Conservation (phyloP, 2,113 vertebrate species). For the Larimichthys crocea region DNA sequence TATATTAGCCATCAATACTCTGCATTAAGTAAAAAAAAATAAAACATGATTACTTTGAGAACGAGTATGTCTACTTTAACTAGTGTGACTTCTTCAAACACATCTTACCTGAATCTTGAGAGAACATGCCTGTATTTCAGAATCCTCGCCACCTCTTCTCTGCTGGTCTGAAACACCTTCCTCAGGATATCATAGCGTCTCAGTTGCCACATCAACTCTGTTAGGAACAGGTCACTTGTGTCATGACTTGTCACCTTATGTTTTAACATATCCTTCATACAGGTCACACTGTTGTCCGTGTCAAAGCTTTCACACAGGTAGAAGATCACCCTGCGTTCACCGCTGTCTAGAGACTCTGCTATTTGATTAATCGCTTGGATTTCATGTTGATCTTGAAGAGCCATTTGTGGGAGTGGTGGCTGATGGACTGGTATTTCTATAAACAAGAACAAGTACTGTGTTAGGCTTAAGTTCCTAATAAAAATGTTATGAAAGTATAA, state of each 20-base stretch:
- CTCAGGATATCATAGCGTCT: slow-evolving; percentile 90
- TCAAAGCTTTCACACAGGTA: slow-evolving; percentile 74
- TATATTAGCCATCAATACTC: slow-evolving; percentile 89
- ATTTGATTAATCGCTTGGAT: slow-evolving; percentile 61
- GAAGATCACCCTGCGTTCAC: slow-evolving; percentile 61
- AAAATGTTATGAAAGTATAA: background rate
- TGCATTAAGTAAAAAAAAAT: slow-evolving; percentile 55
- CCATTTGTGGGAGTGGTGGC: slow-evolving; percentile 22
- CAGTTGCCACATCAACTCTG: slow-evolving; percentile 86
- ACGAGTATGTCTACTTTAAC: background rate
- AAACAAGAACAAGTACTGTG: background rate
- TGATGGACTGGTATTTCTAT: background rate
- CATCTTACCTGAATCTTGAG: slow-evolving; percentile 89
- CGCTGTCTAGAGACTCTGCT: slow-evolving; percentile 64
- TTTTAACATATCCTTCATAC: slow-evolving; percentile 58
- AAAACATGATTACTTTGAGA: background rate
- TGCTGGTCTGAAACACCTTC: slow-evolving; percentile 80
- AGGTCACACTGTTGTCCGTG: slow-evolving; percentile 4
- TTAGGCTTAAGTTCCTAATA: background rate
- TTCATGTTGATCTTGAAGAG: background rate
- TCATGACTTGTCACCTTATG: slow-evolving; percentile 11
- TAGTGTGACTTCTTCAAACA: background rate
- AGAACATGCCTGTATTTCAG: slow-evolving; percentile 71
- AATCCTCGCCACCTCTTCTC: slow-evolving; percentile 75
- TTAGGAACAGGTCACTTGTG: slow-evolving; percentile 58